These are phyloP conservation scores for Aphis gossypii DNA, from an alignment of 1,140 invertebrate genomes.

Conservation along the genomic window DNA sequence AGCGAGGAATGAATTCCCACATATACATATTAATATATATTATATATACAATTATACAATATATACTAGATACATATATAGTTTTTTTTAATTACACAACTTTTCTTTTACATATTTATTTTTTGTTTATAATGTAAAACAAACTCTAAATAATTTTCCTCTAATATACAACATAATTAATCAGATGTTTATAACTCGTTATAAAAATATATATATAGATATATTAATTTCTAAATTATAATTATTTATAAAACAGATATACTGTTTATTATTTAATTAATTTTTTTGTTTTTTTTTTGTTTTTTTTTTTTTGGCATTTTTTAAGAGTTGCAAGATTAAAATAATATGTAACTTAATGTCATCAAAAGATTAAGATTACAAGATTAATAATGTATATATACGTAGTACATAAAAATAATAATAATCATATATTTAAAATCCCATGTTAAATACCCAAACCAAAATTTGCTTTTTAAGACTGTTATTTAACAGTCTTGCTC, in stretches of 20 bases:
- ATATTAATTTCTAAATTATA: conserved; percentile 12
- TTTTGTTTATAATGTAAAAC: conserved; percentile 19
- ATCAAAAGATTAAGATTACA: conserved; percentile 3
- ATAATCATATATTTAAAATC: conserved; percentile 41
- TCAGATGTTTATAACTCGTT: conserved; percentile 17
- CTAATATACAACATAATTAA: not conserved
- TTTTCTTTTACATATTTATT: conserved; percentile 34
- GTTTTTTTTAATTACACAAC: conserved; percentile 23
- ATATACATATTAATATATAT: conserved; percentile 17
- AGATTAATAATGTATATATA: conserved; percentile 31
- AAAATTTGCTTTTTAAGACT: conserved; percentile 29
- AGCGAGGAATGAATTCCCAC: conserved; percentile 58
- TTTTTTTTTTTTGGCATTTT: not conserved
- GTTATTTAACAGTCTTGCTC: not conserved
- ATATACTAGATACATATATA: conserved; percentile 15
- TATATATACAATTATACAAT: conserved; percentile 22
- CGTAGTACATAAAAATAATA: conserved; percentile 21
- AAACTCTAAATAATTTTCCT: not conserved
- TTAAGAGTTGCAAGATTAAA: not conserved
- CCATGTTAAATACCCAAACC: conserved; percentile 47
- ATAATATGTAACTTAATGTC: conserved; percentile 29
- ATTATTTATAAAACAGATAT: not conserved
- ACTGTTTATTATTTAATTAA: not conserved
- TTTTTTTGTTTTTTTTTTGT: not conserved
- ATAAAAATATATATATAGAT: not conserved